phyloP scores from a whole-genome alignment of 2,797 vertebrate species.

The Linurgus olivaceus region DNA sequence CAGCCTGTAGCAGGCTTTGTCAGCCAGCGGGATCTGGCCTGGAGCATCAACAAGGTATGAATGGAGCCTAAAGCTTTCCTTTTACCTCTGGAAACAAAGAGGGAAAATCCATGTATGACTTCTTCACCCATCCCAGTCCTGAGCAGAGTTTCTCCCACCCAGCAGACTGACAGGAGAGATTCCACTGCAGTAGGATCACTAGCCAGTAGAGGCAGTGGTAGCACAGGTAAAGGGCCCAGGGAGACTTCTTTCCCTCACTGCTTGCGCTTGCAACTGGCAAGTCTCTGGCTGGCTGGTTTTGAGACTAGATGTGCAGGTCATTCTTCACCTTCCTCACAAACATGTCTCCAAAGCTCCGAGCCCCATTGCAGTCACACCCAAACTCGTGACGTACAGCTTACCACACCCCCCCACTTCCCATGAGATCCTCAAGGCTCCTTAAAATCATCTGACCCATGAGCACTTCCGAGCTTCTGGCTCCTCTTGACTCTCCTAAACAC shows the following conservation, averaged over 20 bases:
- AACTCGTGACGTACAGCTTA: neutral
- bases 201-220: constrained; percentile 27
- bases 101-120: neutral
- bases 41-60: neutral
- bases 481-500: neutral
- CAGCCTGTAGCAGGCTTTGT: neutral
- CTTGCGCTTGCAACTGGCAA: accelerated
- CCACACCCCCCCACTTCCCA: neutral
- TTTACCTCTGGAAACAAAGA: neutral
- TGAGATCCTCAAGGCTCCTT: neutral
- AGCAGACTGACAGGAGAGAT: neutral
- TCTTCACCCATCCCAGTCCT: neutral
- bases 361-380: neutral
- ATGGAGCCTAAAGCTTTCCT: neutral
- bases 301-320: neutral
- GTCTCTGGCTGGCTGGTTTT: neutral
- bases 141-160: neutral
- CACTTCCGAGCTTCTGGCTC: neutral
- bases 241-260: neutral
- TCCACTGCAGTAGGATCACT: neutral
- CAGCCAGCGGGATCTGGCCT: neutral
- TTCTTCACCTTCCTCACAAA: neutral
- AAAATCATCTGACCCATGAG: neutral
- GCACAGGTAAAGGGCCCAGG: neutral
- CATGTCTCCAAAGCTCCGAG: neutral